These are phyloP conservation scores for Panzeria rudis DNA, from an alignment of 2,888 invertebrate species.

Conservation along the genomic window DNA sequence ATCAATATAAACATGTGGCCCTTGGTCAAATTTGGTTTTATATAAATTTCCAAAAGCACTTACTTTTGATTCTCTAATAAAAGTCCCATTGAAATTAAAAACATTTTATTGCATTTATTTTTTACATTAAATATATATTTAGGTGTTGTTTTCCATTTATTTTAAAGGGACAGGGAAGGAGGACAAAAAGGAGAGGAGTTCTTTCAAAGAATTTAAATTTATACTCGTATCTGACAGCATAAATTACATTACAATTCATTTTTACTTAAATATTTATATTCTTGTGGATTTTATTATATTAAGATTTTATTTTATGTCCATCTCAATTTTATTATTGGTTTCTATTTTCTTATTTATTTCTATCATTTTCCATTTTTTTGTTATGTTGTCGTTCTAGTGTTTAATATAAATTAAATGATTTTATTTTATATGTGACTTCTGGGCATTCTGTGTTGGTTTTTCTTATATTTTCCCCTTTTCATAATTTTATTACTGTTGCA, in stretches of 20 bases:
- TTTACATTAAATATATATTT: conserved; percentile 72
- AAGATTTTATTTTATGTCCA: conserved; percentile 1
- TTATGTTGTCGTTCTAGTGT: conserved; percentile 27
- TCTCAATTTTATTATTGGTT: conserved; percentile 52
- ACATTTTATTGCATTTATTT: conserved; percentile 49
- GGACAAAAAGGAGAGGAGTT: conserved; percentile 46
- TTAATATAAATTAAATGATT: conserved; percentile 49
- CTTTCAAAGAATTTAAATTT: conserved; percentile 36
- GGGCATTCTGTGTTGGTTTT: conserved; percentile 32
- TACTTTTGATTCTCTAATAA: neutral
- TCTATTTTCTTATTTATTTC: conserved; percentile 11
- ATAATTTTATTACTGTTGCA: conserved; percentile 1
- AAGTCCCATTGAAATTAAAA: conserved; percentile 33
- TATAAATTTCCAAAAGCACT: conserved; percentile 17
- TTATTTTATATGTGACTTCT: conserved; percentile 15
- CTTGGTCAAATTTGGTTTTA: neutral
- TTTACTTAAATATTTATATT: conserved; percentile 49
- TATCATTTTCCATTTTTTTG: conserved; percentile 35
- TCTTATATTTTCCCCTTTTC: neutral
- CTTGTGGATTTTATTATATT: conserved; percentile 35
- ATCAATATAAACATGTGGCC: neutral
- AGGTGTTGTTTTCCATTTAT: conserved; percentile 56
- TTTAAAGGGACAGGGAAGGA: conserved; percentile 35
- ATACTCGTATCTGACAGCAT: conserved; percentile 44
- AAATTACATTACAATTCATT: conserved; percentile 51